Evolutionary conservation across 2,888 invertebrate species (phyloP), one percentile per base, ranked within the genome.

Genomic region (Candidula unifasciata): DNA sequence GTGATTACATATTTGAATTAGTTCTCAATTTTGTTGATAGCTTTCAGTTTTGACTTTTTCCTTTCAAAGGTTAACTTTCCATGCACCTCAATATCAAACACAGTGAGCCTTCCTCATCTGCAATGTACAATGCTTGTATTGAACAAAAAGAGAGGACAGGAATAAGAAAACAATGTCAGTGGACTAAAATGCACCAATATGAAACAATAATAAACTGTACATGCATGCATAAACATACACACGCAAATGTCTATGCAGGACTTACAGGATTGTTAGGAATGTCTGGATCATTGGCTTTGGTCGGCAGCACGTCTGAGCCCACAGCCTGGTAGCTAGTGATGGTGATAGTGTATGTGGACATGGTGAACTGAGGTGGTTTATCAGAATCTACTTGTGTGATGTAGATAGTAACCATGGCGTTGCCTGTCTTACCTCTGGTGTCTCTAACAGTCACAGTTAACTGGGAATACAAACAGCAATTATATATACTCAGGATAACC

Each of bases 391-490:
- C 78, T 18, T 89, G 89, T 0, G 52, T 74, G 73, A 91, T 89
- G 10, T 81, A 73, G 21, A 91, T 87, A 13, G 80, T 73, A 5
- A 91, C 89, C 54, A 90, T 89, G 3, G 92, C 92, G 33, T 88
- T 89, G 16, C 89, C 89, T 69, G 82, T 88, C 35, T 86, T 84
- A 5, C 88, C 86, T 76, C 90, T 85, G 37, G 88, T 88, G 76
- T 91, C 91, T 13, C 78, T 83, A 13, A 91, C 91, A 73, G 78
- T 68, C 0, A 91, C 82, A 21, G 87, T 88, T 83, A 91, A 71
- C 91, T 91, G 85, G 13, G n/a, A 69, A 44, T 8, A 54, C 13
- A 30, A 54, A 35, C 35, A 54, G 6, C 6, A 44, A 44, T 33
- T 37, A 76, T 54, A 27, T 57, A 52, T 37, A 52, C 30, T 27